A percentile compares a stretch with the other conserved stretches of the same genome.
These are phyloP conservation scores for Biston stratarius DNA, from an alignment of 2,888 invertebrate species.

Conservation along the genomic window DNA sequence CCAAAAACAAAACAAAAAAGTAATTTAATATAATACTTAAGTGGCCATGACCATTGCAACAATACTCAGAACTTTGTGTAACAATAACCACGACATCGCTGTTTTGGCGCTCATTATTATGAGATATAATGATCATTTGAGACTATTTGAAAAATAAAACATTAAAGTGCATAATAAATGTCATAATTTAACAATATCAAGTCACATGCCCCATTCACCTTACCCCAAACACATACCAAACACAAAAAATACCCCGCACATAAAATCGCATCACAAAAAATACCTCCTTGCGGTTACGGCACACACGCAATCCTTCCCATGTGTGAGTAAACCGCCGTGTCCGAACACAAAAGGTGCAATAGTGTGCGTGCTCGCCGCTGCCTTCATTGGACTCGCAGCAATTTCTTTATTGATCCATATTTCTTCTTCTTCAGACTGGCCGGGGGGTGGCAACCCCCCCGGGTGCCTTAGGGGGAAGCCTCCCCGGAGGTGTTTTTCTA, in stretches of 20 bases:
- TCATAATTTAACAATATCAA: neutral
- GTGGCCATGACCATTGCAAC: too few relatives aligned
- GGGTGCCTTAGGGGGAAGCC: conserved; percentile 28
- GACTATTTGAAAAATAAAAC: too few relatives aligned
- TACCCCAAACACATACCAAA: conserved; percentile 27
- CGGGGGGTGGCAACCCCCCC: conserved; percentile 53
- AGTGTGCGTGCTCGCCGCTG: conserved; percentile 80
- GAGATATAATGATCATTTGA: too few relatives aligned
- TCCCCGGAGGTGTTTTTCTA: conserved; percentile 81
- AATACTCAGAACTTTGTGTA: too few relatives aligned
- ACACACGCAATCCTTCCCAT: conserved; percentile 49
- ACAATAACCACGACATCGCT: too few relatives aligned
- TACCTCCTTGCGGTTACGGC: conserved; percentile 57
- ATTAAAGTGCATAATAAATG: too few relatives aligned
- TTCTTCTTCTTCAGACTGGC: conserved; percentile 85
- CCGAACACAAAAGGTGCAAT: conserved; percentile 51
- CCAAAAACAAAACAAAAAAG: too few relatives aligned
- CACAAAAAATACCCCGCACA: conserved; percentile 43
- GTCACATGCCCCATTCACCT: neutral
- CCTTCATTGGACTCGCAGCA: conserved; percentile 84
- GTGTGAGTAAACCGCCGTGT: conserved; percentile 51
- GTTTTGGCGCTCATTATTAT: too few relatives aligned
- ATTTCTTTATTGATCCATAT: conserved; percentile 88
- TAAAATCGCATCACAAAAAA: conserved; percentile 51
- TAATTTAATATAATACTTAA: too few relatives aligned